These are phyloP conservation scores for Tipula lateralis DNA, from an alignment of 2,888 invertebrate species.

Conservation along the genomic window DNA sequence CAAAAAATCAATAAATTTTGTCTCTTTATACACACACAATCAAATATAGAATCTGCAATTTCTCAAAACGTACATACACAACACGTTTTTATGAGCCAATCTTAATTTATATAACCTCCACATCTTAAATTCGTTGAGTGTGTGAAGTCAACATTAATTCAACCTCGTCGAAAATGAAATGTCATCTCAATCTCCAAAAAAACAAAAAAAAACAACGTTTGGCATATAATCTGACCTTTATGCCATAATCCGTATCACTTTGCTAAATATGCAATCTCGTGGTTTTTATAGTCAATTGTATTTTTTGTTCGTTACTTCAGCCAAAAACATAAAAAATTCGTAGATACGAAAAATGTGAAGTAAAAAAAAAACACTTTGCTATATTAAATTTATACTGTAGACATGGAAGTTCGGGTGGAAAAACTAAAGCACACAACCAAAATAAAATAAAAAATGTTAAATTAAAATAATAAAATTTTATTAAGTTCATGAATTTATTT, in stretches of 20 bases:
- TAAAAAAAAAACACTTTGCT: neutral
- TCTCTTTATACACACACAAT: no score
- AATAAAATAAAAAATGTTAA: neutral
- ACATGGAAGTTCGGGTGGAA: neutral
- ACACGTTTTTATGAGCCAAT: no score
- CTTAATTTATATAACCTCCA: no score
- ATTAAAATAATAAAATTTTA: constrained; percentile 19
- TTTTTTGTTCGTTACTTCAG: neutral
- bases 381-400: neutral
- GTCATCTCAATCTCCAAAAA: neutral
- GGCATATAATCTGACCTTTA: neutral
- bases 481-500: neutral
- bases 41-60: no score
- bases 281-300: neutral
- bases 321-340: neutral
- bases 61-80: no score
- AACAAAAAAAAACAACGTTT: neutral
- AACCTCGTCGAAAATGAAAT: neutral
- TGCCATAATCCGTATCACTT: neutral
- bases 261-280: neutral
- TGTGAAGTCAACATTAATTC: neutral
- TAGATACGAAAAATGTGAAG: neutral
- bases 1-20: no score
- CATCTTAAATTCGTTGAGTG: neutral
- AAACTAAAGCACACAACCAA: neutral